Percentiles rank a stretch among this genome's conserved stretches.
phyloP scores from a whole-genome alignment of 2,888 invertebrate genomes.

The Celastrina argiolus region DNA sequence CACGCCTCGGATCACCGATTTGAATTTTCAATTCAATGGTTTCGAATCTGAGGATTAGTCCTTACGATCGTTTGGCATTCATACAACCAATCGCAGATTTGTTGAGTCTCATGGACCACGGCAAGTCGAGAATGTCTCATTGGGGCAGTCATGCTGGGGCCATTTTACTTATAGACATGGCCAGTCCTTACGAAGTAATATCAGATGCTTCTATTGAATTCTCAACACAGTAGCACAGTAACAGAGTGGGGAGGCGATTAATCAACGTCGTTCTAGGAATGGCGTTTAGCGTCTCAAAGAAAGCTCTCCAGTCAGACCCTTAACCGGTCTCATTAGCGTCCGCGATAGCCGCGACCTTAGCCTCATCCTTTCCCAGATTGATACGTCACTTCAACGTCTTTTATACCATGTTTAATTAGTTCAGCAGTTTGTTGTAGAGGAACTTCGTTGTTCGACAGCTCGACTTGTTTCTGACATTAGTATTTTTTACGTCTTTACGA shows the following conservation, averaged over 20 bases:
- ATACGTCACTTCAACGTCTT: constrained; percentile 66
- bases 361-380: constrained; percentile 58
- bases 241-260: constrained; percentile 48
- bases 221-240: constrained; percentile 43
- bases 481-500: too few species aligned
- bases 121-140: not conserved
- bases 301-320: constrained; percentile 65
- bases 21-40: constrained; percentile 37
- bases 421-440: constrained; percentile 25
- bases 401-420: constrained; percentile 58
- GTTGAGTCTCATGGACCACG: not conserved
- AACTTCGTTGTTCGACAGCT: not conserved
- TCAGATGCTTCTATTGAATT: constrained; percentile 33
- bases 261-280: constrained; percentile 60
- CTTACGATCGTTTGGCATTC: not conserved
- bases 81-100: not conserved
- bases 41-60: not conserved
- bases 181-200: not conserved
- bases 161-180: not conserved
- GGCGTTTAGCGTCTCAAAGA: constrained; percentile 59
- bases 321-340: constrained; percentile 68
- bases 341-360: constrained; percentile 57
- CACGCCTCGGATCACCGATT: constrained; percentile 35
- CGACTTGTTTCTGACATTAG: too few species aligned
- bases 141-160: not conserved